Evolutionary conservation across 1,140 invertebrate genomes (phyloP).

Genomic region (Holotrichia oblita): DNA sequence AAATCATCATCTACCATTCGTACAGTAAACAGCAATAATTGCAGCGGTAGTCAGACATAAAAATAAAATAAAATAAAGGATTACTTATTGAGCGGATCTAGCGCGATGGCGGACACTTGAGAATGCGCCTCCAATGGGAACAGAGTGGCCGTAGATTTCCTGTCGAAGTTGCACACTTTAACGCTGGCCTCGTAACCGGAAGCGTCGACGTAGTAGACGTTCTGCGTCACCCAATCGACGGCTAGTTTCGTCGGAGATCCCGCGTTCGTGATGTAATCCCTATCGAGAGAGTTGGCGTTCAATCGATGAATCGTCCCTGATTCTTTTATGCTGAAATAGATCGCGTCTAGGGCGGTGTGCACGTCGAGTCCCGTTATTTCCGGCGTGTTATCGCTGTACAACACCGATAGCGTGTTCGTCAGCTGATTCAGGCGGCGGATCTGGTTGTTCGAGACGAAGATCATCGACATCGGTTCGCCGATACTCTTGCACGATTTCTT

Average conservation of each 20-base stretch:
- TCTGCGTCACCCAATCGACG: conserved; percentile 81
- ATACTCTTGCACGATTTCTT: conserved; percentile 76
- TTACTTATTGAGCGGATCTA: conserved; percentile 66
- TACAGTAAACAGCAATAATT: too few species aligned
- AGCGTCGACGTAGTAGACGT: conserved; percentile 79
- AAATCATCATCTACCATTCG: too few species aligned
- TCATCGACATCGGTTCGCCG: conserved; percentile 62
- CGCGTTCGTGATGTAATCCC: conserved; percentile 50
- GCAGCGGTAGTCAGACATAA: too few species aligned
- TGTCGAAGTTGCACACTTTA: conserved; percentile 67
- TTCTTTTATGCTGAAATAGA: conserved; percentile 61
- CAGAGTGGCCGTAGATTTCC: conserved; percentile 67
- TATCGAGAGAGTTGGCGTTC: conserved; percentile 45
- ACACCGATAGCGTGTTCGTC: conserved; percentile 56
- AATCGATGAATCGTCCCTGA: conserved; percentile 56
- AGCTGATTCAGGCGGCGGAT: conserved; percentile 63
- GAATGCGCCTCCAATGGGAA: conserved; percentile 72
- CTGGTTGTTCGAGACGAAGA: conserved; percentile 64
- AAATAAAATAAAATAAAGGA: too few species aligned
- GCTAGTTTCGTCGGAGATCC: conserved; percentile 71
- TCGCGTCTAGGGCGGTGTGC: conserved; percentile 55
- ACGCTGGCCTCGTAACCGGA: conserved; percentile 60
- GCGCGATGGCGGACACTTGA: conserved; percentile 62
- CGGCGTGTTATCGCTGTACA: conserved; percentile 60
- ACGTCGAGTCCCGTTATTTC: conserved; percentile 65